Evolutionary conservation across 2,113 vertebrate genomes (phyloP).

Genomic region (Copsychus sechellarum): DNA sequence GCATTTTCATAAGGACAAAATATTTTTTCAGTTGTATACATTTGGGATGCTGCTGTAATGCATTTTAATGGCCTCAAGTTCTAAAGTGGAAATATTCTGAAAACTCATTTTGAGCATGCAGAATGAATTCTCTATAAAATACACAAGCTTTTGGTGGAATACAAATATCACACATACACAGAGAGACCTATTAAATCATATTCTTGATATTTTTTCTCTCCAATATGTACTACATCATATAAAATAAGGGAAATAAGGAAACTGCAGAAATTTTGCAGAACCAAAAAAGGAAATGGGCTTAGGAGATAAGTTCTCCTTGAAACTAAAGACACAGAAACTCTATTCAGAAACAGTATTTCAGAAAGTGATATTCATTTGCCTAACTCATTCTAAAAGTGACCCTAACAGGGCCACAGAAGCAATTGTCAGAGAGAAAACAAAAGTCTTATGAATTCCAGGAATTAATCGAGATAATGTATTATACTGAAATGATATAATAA

Average conservation of each 20-base stretch:
- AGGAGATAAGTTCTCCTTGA: background rate
- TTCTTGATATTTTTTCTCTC: background rate
- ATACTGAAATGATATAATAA: background rate
- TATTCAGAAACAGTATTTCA: background rate
- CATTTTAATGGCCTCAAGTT: background rate
- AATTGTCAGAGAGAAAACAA: background rate
- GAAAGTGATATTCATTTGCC: background rate
- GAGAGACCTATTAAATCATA: background rate
- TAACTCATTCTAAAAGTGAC: background rate
- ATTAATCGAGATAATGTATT: background rate
- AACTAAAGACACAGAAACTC: background rate
- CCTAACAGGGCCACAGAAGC: background rate
- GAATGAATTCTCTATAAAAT: conserved; percentile 2
- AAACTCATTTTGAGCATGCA: background rate
- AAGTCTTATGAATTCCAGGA: background rate
- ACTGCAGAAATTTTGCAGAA: background rate
- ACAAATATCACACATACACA: background rate
- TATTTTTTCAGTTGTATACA: background rate
- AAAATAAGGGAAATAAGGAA: background rate
- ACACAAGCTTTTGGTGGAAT: background rate
- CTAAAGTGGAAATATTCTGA: background rate
- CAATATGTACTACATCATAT: background rate
- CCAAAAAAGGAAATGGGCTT: background rate
- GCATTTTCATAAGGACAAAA: background rate
- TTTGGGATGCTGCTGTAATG: background rate